Conservation (phyloP, 2,113 vertebrate species). For the Scortum barcoo region DNA sequence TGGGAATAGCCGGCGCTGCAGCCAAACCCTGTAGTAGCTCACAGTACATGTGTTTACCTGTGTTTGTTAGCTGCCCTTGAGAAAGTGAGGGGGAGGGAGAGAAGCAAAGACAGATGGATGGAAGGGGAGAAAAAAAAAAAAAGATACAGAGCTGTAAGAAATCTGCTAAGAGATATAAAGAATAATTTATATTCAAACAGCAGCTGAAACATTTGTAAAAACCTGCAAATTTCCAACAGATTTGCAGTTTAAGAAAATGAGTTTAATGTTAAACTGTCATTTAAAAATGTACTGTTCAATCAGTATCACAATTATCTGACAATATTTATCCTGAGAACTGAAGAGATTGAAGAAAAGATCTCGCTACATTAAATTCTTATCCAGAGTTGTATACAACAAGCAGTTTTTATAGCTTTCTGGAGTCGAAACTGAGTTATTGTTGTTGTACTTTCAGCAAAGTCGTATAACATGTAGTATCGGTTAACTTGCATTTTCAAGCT, state of each 20-base stretch:
- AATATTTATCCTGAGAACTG: background rate
- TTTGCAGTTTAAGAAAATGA: background rate
- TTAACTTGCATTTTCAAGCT: background rate
- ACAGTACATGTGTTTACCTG: conserved; percentile 15
- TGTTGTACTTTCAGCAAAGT: no score
- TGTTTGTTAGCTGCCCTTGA: conserved; percentile 38
- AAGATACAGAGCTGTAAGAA: accelerated
- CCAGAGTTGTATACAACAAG: background rate
- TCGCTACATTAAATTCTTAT: background rate
- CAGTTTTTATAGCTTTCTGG: no score
- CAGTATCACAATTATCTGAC: background rate
- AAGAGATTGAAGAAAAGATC: background rate
- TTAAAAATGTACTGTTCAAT: background rate
- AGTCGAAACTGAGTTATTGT: no score
- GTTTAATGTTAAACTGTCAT: background rate
- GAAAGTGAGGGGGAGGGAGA: conserved; percentile 16
- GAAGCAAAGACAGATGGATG: background rate
- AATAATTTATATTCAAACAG: background rate
- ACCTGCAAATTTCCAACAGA: background rate
- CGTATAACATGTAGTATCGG: no score
- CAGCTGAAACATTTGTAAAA: background rate
- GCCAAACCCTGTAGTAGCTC: background rate
- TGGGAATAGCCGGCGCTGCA: conserved; percentile 23
- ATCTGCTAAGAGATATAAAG: background rate
- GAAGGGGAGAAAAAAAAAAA: background rate